Evolutionary conservation across 1,140 invertebrate species (phyloP), one percentile per base, ranked within the genome.

Genomic region (Rhyzopertha dominica): DNA sequence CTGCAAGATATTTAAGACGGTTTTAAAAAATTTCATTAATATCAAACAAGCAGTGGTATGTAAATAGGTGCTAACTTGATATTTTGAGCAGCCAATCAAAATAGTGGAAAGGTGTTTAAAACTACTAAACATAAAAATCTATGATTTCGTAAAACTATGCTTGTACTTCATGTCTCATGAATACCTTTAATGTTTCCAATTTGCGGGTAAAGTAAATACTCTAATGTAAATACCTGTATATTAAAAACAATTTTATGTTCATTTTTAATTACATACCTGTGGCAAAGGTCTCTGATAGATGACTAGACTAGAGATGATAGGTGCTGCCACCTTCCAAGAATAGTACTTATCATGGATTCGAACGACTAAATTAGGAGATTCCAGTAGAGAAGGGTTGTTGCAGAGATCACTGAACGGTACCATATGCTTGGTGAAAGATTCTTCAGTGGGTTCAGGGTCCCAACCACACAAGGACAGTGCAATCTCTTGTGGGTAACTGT

Each of bases 281-380:
- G 89, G 83, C 51, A 97, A 71, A 42, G 85, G 80, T 56, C 87
- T 80, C 60, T 91, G 80, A 72, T 86, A 98, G 43, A 84, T 79
- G 16, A 90, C 77, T 25, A 87, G 73, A 35, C 86, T 88, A 58
- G 95, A 78, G 45, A 98, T 76, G 54, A 94, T 82, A 9, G 93
- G 88, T 46, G 83, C 85, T 45, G 92, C 93, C 28, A 83, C 81
- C 39, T 80, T 68, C 91, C 93, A 96, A 59, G 84, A 90, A 70
- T 91, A 88, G 68, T 81, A 89, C 71, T 92, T 90, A 45, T 84
- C 83, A 58, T 84, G 85, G 23, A 97, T 80, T 61, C 88, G 82
- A 47, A 95, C 83, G 13, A 96, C 84, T 39, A 98, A 75, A 62
- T 88, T 85, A 14, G 89, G 87, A 68, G 91, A 85, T 42, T 83